Evolutionary conservation across 2,888 invertebrate genomes (phyloP), one percentile per base, ranked within the genome.

Genomic region (Petrolisthes manimaculis): DNA sequence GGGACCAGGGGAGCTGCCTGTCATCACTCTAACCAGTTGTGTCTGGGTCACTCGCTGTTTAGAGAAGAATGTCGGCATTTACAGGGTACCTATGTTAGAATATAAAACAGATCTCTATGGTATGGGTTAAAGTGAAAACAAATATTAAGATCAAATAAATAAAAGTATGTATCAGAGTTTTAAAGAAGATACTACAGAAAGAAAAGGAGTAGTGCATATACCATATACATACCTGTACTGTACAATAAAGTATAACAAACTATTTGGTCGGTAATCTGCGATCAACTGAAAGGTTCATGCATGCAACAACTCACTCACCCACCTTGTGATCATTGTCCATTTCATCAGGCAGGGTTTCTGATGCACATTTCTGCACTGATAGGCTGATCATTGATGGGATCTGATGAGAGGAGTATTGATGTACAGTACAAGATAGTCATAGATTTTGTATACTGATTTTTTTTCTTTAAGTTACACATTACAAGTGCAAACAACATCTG

Each of bases 291-390:
- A 12, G 74, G 12, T 24, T 8, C 18, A 24, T 78, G 51, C 8
- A 78, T 6, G 1, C 78, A 53, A 78, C 24, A 4, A 61, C 21
- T 2, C 9, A 8, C 14, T 37, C 37, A 21, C 37, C 56, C 81
- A 88, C 88, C 88, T 88, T 88, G 61, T 77, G 84, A 61, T 88
- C 88, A 81, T 55, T 84, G 54, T 84, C 88, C 9, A 53, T 67
- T 55, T 90, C 89, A 71, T 89, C 89, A 56, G 89, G 88, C n/a
- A 91, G 77, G n/a, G 91, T 91, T 78, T 91, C 91, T 21, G 89
- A 89, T 21, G 91, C 91, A 83, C 91, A 91, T 77, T 91, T 91
- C 80, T 91, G 91, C 37, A 91, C 89, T 18, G 86, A 88, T 37
- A 91, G 54, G 9, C 86, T 91, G 24, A 91, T 89, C 24, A 85